These are phyloP conservation scores for Acanthurus tractus DNA, from an alignment of 2,797 vertebrate genomes.

Conservation along the genomic window DNA sequence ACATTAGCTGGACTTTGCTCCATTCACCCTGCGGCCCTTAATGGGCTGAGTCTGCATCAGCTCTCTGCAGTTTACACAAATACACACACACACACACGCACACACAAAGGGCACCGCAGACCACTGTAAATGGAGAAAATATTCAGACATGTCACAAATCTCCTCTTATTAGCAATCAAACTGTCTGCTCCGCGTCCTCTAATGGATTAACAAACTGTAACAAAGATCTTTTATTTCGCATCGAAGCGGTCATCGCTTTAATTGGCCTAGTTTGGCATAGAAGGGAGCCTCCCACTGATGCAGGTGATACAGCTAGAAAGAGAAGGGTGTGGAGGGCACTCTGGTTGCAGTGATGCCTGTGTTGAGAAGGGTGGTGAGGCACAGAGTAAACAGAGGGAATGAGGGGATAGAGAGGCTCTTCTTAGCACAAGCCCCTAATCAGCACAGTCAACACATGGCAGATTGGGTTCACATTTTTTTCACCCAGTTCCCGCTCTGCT, in stretches of 20 bases:
- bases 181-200: slow-evolving; percentile 34
- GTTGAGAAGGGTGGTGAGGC: slow-evolving; percentile 51
- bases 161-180: slow-evolving; percentile 48
- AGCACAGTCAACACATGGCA: slow-evolving; percentile 83
- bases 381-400: slow-evolving; percentile 83
- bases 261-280: slow-evolving; percentile 40
- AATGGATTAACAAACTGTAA: slow-evolving; percentile 42
- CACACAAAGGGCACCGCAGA: slow-evolving; percentile 26
- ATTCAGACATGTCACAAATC: slow-evolving; percentile 50
- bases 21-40: slow-evolving; percentile 55
- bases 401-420: slow-evolving; percentile 80
- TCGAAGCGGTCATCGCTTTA: slow-evolving; percentile 50
- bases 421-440: slow-evolving; percentile 80
- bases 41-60: slow-evolving; percentile 62
- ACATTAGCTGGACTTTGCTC: slow-evolving; percentile 76
- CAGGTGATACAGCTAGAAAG: slow-evolving; percentile 47
- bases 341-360: slow-evolving; percentile 43
- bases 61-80: slow-evolving; percentile 38
- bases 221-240: slow-evolving; percentile 17
- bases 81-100: slow-evolving; percentile 37
- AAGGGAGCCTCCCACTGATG: slow-evolving; percentile 49
- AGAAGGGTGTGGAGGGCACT: slow-evolving; percentile 35
- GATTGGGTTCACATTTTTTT: slow-evolving; percentile 82
- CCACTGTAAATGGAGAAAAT: slow-evolving; percentile 36
- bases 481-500: slow-evolving; percentile 41